Evolutionary conservation across 2,113 vertebrate species (phyloP).

Genomic region (Rostratula benghalensis): DNA sequence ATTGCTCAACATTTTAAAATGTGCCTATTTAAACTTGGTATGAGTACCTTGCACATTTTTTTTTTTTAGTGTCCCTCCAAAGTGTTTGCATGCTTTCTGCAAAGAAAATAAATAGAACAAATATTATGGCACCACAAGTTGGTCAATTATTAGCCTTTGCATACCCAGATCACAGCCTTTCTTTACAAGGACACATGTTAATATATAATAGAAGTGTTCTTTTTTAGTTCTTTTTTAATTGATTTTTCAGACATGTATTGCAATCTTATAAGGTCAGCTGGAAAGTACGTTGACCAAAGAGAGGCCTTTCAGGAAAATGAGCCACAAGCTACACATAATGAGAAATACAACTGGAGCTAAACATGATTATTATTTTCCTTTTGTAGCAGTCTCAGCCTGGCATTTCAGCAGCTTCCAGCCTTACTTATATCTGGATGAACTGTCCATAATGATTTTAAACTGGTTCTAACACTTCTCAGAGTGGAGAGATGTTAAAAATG

Average conservation of each 20-base stretch:
- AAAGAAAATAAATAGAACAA: slow-evolving; percentile 58
- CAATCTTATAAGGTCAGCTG: slow-evolving; percentile 15
- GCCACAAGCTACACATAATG: background rate
- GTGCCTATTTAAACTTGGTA: slow-evolving; percentile 8
- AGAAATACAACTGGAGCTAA: background rate
- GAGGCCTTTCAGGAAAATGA: background rate
- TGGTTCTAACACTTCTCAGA: background rate
- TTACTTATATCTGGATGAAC: background rate
- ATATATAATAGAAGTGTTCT: slow-evolving; percentile 61
- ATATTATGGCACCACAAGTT: slow-evolving; percentile 40
- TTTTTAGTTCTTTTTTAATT: slow-evolving; percentile 24
- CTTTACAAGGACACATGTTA: slow-evolving; percentile 58
- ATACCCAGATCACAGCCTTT: background rate
- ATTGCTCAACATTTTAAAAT: slow-evolving; percentile 7
- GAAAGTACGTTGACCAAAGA: background rate
- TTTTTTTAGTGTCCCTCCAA: background rate
- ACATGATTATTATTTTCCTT: background rate
- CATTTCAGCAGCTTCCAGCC: background rate
- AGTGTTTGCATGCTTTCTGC: background rate
- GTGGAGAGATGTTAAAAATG: background rate
- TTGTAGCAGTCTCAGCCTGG: background rate
- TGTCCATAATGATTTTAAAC: background rate
- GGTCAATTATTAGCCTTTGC: slow-evolving; percentile 70
- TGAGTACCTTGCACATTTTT: background rate
- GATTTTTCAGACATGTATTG: slow-evolving; percentile 29